Percentiles rank a stretch among this genome's conserved stretches.
Conservation (phyloP, 2,888 invertebrate species). For the Orchestes rusci region DNA sequence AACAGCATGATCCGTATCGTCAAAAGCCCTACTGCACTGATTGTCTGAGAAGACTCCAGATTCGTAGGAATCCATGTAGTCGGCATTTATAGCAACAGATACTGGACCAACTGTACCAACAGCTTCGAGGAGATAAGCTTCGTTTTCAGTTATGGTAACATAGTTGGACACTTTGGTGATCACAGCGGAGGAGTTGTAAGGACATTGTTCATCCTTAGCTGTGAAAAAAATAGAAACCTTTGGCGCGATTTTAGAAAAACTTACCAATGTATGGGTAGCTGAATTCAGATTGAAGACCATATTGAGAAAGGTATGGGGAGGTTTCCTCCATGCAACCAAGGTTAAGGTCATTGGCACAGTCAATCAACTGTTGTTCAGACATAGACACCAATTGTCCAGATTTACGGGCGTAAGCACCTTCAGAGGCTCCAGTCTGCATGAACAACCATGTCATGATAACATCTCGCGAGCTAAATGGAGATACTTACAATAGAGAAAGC, state of each 20-base stretch:
- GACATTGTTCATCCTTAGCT: conserved; percentile 11
- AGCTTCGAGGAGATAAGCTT: conserved; percentile 15
- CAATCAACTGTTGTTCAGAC: conserved; percentile 28
- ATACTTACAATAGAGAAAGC: conserved; percentile 27
- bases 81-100: conserved; percentile 18
- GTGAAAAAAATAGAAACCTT: no score
- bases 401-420: conserved; percentile 22
- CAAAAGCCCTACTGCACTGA: conserved; percentile 1
- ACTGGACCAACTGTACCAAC: conserved; percentile 20
- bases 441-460: no score
- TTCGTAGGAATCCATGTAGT: conserved; percentile 8
- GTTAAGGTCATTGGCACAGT: conserved; percentile 24
- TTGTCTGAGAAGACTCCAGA: conserved; percentile 9
- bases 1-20: conserved; percentile 12
- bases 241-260: no score
- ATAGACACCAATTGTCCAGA: conserved; percentile 21
- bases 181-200: conserved; percentile 9
- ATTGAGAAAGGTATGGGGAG: conserved; percentile 24
- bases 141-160: conserved; percentile 4
- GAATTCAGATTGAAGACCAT: conserved; percentile 25
- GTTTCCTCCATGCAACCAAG: conserved; percentile 24
- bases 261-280: conserved; percentile 26
- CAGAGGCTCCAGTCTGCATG: conserved; percentile 27
- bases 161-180: conserved; percentile 11
- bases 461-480: no score